A percentile compares a stretch with the other conserved stretches of the same genome.
Evolutionary conservation across 2,888 invertebrate genomes (phyloP).

Genomic region (Phragmatobia fuliginosa): DNA sequence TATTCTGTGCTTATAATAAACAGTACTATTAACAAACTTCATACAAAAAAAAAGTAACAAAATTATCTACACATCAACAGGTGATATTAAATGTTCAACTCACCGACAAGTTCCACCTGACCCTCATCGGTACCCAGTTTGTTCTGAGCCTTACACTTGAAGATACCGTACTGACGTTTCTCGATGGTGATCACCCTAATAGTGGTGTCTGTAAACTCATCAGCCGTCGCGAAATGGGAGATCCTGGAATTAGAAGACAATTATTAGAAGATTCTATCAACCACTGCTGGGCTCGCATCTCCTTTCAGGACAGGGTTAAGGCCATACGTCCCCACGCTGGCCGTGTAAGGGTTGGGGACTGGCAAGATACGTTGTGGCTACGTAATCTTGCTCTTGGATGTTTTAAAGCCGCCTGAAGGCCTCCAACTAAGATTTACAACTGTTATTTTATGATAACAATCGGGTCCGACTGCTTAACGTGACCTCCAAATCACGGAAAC

Average conservation of each 20-base stretch:
- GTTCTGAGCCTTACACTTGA: constrained; percentile 95
- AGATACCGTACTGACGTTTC: constrained; percentile 95
- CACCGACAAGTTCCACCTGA: constrained; percentile 93
- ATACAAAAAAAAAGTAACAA: not conserved
- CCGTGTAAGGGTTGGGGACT: no score
- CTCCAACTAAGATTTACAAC: no score
- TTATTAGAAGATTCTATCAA: no score
- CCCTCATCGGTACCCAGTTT: constrained; percentile 94
- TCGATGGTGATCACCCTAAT: constrained; percentile 96
- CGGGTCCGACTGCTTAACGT: no score
- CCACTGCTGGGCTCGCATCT: no score
- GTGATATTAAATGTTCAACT: constrained; percentile 62
- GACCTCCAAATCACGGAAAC: no score
- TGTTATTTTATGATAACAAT: no score
- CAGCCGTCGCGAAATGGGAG: constrained; percentile 96
- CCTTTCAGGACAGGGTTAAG: no score
- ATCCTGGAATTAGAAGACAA: constrained; percentile 87
- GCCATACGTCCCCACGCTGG: no score
- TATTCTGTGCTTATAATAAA: not conserved
- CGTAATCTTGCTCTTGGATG: no score
- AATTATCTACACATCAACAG: not conserved
- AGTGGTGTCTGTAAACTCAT: constrained; percentile 96
- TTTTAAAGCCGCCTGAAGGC: no score
- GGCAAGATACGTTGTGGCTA: no score
- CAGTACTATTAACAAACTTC: not conserved